Base-by-base conservation (phyloP, 2,888 invertebrate genomes). In the Plutella xylostella region DNA sequence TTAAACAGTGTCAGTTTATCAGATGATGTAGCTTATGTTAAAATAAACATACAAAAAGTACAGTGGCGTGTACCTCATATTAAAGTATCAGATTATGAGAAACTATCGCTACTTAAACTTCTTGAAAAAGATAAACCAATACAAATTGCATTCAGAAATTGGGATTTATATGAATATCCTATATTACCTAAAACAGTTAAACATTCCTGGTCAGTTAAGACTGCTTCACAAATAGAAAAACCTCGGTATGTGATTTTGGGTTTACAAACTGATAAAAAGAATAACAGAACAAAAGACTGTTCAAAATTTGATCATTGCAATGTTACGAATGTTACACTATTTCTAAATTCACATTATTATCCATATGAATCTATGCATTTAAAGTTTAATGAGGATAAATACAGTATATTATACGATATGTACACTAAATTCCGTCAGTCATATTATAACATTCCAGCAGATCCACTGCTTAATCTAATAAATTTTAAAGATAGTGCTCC, bases 151-250 rank as follows among this genome's bases (percentile, higher is more conserved):
- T n/a, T n/a, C n/a, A n/a, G n/a, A n/a, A n/a, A n/a, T n/a, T n/a
- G 67, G 67, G 65, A 68, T 42, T 42, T 72, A 18, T 63, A 64
- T 49, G 64, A 66, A 50, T 67, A 55, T 60, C 68, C 68, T 0
- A 11, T 56, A 41, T 46, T 72, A 45, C 67, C 62, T 7, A 48
- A 45, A 43, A 58, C 63, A n/a, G 48, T 45, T 42, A 56, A 63
- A 50, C 56, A 63, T 47, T 50, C 55, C 12, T 65, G 67, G 68
- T 47, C 56, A 6, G 49, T 65, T 7, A 63, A 61, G 50, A 65
- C 65, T 21, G 51, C 60, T n/a, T 54, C 52, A 14, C 57, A 58
- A 43, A 46, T 68, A 35, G 69, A 71, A 53, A 68, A 65, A 54
- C 69, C 70, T 1, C 49, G 68, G 41, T 73, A 53, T 51, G 47